Conservation (phyloP, 2,888 invertebrate species). For the Parnassius mnemosyne region DNA sequence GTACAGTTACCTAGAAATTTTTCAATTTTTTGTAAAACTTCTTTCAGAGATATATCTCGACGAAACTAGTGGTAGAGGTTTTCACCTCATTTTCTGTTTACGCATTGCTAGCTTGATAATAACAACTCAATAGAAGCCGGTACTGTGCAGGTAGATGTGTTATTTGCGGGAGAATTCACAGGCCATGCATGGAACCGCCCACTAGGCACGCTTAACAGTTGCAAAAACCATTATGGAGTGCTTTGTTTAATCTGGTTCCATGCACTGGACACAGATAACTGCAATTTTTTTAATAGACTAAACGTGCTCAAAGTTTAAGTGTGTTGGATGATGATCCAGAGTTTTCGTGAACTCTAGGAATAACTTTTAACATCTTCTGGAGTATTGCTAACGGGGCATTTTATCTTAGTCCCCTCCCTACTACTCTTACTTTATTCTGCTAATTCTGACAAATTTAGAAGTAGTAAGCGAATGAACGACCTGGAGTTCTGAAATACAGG, state of each 20-base stretch:
- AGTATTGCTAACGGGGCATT: too few species aligned
- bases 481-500: too few species aligned
- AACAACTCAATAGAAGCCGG: constrained; percentile 28
- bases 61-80: background rate
- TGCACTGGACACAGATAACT: background rate
- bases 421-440: too few species aligned
- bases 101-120: background rate
- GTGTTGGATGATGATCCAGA: too few species aligned
- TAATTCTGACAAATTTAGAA: too few species aligned
- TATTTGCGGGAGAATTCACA: constrained; percentile 21
- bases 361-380: too few species aligned
- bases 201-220: constrained; percentile 14
- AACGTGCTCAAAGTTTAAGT: too few species aligned
- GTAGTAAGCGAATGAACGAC: too few species aligned
- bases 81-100: constrained; percentile 4
- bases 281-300: background rate
- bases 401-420: too few species aligned
- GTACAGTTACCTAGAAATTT: background rate
- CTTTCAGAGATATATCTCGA: background rate
- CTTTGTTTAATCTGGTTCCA: constrained; percentile 1
- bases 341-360: too few species aligned
- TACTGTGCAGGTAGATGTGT: constrained; percentile 12
- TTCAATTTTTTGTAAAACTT: background rate
- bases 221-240: constrained; percentile 14
- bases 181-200: constrained; percentile 23